Evolutionary conservation across 2,888 invertebrate genomes (phyloP).

Genomic region (Idaea aversata): DNA sequence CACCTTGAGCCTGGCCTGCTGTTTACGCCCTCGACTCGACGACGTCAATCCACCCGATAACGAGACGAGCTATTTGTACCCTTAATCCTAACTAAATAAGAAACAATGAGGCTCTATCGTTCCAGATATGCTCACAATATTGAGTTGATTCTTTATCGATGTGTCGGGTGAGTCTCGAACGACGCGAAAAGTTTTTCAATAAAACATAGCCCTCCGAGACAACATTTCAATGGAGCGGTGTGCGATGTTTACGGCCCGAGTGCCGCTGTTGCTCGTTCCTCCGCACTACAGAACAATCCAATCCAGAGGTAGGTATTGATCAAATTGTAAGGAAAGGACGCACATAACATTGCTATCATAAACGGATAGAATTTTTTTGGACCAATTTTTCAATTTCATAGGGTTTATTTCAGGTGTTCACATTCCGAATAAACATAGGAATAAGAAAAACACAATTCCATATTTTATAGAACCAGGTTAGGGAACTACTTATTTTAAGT

Average conservation of each 20-base stretch:
- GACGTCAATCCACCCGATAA: slow-evolving; percentile 39
- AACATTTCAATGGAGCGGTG: slow-evolving; percentile 70
- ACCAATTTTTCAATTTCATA: not conserved
- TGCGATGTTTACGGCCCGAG: slow-evolving; percentile 64
- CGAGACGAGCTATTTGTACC: slow-evolving; percentile 28
- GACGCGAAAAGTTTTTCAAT: slow-evolving; percentile 73
- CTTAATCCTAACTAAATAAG: not conserved
- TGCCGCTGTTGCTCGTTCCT: slow-evolving; percentile 42
- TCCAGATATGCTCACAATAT: slow-evolving; percentile 9
- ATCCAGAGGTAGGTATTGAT: slow-evolving; percentile 63
- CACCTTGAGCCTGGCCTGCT: slow-evolving; percentile 68
- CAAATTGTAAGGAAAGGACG: slow-evolving; percentile 47
- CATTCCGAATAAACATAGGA: not conserved
- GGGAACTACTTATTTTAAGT: not conserved
- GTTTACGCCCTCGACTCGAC: slow-evolving; percentile 47
- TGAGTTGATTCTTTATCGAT: slow-evolving; percentile 25
- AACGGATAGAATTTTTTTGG: not conserved
- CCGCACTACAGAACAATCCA: slow-evolving; percentile 59
- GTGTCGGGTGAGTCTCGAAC: slow-evolving; percentile 42
- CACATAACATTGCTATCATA: slow-evolving; percentile 12
- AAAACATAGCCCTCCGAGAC: slow-evolving; percentile 74
- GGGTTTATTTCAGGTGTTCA: not conserved
- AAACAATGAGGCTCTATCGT: not conserved
- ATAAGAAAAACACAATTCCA: not conserved
- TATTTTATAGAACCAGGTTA: not conserved